phyloP scores from a whole-genome alignment of 2,113 vertebrate species.

The Meriones unguiculatus region DNA sequence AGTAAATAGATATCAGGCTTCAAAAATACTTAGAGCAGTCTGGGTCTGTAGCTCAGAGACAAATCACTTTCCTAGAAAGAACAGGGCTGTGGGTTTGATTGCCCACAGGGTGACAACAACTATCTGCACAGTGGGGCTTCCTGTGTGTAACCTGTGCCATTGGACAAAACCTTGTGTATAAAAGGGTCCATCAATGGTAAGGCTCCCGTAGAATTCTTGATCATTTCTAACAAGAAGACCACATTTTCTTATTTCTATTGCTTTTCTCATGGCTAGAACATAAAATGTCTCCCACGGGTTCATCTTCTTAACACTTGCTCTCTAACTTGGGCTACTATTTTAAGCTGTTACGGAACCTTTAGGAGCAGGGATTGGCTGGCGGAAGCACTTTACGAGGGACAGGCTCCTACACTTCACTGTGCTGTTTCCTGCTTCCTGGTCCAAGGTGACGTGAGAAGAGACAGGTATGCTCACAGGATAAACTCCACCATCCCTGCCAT shows the following conservation, averaged over 20 bases:
- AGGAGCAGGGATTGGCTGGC: neutral
- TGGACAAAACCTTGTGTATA: neutral
- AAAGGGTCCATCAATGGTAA: fast-evolving
- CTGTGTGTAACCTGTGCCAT: neutral
- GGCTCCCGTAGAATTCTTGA: neutral
- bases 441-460: neutral
- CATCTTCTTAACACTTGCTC: neutral
- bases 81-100: neutral
- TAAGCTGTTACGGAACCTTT: neutral
- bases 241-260: neutral
- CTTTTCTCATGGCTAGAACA: neutral
- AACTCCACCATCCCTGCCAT: neutral
- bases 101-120: neutral
- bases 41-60: neutral
- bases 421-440: neutral
- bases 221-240: neutral
- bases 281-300: neutral
- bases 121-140: neutral
- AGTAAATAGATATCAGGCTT: neutral
- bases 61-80: neutral
- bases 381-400: neutral
- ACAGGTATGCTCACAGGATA: neutral
- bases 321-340: neutral
- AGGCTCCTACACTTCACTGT: neutral
- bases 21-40: neutral